Conservation (phyloP, 1,140 invertebrate genomes). For the Acromyrmex echinatior region DNA sequence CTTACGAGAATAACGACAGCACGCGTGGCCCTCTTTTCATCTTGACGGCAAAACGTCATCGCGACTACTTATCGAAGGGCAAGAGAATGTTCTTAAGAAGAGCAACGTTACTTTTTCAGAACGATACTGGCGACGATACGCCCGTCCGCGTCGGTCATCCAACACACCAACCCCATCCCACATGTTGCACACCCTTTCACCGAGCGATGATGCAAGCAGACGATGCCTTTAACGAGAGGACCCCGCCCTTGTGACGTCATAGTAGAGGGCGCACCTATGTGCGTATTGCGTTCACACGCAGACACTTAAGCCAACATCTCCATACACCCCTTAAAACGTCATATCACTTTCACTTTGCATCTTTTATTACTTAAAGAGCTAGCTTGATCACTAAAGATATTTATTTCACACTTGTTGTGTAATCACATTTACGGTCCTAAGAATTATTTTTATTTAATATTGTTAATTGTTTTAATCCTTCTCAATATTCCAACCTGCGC, state of each 20-base stretch:
- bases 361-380: slow-evolving; percentile 23
- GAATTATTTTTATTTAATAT: too few species aligned
- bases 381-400: too few species aligned
- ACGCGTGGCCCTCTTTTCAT: slow-evolving; percentile 39
- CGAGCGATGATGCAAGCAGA: slow-evolving; percentile 66
- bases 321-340: not conserved
- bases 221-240: slow-evolving; percentile 82
- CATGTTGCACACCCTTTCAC: slow-evolving; percentile 82
- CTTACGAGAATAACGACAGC: slow-evolving; percentile 4
- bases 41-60: slow-evolving; percentile 6
- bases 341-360: slow-evolving; percentile 15
- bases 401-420: too few species aligned
- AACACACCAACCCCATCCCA: slow-evolving; percentile 77
- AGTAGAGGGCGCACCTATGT: slow-evolving; percentile 75
- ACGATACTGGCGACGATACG: slow-evolving; percentile 22
- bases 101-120: slow-evolving; percentile 36
- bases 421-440: too few species aligned
- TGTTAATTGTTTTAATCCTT: not conserved
- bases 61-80: not conserved
- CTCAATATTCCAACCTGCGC: too few species aligned
- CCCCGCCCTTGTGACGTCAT: slow-evolving; percentile 86
- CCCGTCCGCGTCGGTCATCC: slow-evolving; percentile 24
- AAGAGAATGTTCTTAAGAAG: not conserved
- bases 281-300: slow-evolving; percentile 66
- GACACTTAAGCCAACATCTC: slow-evolving; percentile 52